A percentile compares a stretch with the other conserved stretches of the same genome.
Conservation (phyloP, 2,888 invertebrate genomes). For the Diploptera punctata region DNA sequence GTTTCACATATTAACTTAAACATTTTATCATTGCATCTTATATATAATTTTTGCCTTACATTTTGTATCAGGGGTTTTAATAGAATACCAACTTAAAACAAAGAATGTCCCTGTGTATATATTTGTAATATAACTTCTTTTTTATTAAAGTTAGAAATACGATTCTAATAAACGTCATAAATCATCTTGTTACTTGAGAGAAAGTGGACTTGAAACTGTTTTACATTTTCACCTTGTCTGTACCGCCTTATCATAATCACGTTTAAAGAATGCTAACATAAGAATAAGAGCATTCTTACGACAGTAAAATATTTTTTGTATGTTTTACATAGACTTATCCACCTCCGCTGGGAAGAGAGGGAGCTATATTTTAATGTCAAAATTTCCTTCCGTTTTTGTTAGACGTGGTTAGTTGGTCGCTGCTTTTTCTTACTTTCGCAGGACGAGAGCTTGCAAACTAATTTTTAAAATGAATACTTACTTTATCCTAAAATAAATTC, state of each 20-base stretch:
- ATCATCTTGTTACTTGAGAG: too few relatives aligned
- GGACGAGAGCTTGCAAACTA: constrained; percentile 20
- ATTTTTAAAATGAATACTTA: constrained; percentile 27
- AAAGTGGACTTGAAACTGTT: too few relatives aligned
- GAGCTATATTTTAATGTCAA: constrained; percentile 40
- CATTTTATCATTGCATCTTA: too few relatives aligned
- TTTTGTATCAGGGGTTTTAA: too few relatives aligned
- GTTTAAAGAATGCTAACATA: constrained; percentile 36
- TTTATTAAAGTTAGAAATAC: too few relatives aligned
- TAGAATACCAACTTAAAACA: too few relatives aligned
- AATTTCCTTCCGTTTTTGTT: constrained; percentile 38
- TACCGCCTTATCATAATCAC: constrained; percentile 36
- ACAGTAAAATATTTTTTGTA: constrained; percentile 33
- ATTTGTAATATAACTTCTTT: too few relatives aligned
- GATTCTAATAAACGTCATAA: too few relatives aligned
- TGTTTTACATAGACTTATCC: constrained; percentile 1
- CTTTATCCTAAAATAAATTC: background rate
- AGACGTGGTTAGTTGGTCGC: constrained; percentile 21
- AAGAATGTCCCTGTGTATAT: too few relatives aligned
- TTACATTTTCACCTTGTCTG: too few relatives aligned
- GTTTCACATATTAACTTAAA: too few relatives aligned
- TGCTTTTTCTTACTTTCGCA: constrained; percentile 6
- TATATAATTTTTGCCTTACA: too few relatives aligned
- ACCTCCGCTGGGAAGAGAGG: constrained; percentile 20
- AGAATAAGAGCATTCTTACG: background rate